Percentiles rank a stretch among this genome's conserved stretches.
Conservation (phyloP, 2,113 vertebrate genomes). For the Tenebrosternarchus preto region DNA sequence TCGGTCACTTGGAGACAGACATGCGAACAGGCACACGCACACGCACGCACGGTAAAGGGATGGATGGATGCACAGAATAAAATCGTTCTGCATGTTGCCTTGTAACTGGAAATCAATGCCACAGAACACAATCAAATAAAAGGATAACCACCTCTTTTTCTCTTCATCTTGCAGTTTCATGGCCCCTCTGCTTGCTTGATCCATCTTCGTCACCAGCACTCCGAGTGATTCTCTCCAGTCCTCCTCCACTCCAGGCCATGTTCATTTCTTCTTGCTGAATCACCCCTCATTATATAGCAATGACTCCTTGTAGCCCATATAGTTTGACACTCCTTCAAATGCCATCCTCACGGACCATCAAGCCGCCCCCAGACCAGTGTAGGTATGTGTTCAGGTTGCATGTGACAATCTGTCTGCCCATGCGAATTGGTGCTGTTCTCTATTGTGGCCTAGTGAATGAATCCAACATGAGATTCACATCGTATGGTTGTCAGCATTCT, state of each 20-base stretch:
- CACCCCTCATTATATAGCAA: background rate
- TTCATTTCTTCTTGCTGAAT: slow-evolving; percentile 1
- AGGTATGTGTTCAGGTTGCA: background rate
- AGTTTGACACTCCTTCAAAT: background rate
- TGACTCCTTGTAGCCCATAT: background rate
- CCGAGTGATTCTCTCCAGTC: slow-evolving; percentile 29
- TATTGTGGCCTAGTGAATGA: background rate
- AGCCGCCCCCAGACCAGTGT: slow-evolving; percentile 7
- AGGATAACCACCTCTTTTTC: slow-evolving; percentile 77
- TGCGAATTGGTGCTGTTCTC: background rate
- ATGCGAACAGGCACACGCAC: background rate
- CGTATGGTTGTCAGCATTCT: background rate
- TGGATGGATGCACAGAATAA: slow-evolving; percentile 15
- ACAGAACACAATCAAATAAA: slow-evolving; percentile 67
- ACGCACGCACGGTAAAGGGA: slow-evolving; percentile 44
- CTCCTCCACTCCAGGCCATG: slow-evolving; percentile 21
- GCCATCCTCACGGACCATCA: slow-evolving; percentile 1
- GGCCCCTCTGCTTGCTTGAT: slow-evolving; percentile 55
- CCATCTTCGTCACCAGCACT: slow-evolving; percentile 32
- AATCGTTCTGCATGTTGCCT: slow-evolving; percentile 45
- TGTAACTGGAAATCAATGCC: slow-evolving; percentile 46
- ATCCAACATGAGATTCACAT: background rate
- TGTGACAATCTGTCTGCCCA: background rate
- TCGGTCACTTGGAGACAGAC: background rate
- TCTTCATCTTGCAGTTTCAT: slow-evolving; percentile 68